phyloP scores from a whole-genome alignment of 2,113 vertebrate species.

The Neolamprologus caudopunctatus region DNA sequence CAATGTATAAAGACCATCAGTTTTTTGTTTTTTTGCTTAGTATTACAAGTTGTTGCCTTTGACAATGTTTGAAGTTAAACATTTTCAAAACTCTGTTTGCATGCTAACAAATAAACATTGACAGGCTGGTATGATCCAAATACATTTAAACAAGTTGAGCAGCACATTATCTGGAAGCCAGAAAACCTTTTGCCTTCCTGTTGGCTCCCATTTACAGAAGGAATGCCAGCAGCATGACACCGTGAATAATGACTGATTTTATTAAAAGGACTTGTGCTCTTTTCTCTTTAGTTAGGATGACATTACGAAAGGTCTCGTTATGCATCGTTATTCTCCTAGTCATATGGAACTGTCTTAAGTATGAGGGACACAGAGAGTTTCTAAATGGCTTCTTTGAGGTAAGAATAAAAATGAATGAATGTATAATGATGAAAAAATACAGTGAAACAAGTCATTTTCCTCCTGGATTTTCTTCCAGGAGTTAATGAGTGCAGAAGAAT shows the following conservation, averaged over 20 bases:
- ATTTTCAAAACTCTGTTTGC: not conserved
- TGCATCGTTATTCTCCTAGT: not conserved
- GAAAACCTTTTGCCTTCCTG: not conserved
- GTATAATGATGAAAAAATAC: not conserved
- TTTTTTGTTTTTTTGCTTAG: not conserved
- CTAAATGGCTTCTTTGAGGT: not conserved
- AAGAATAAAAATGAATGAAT: not conserved
- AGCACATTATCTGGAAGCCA: not conserved
- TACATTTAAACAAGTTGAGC: not conserved
- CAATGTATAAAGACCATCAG: not conserved
- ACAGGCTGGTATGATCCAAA: not conserved
- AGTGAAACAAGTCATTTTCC: not conserved
- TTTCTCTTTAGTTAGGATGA: conserved; percentile 1
- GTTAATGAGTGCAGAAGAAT: not conserved
- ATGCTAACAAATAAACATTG: not conserved
- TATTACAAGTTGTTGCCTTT: not conserved
- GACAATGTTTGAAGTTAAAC: not conserved
- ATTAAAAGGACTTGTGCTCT: not conserved
- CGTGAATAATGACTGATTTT: not conserved
- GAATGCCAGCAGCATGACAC: not conserved
- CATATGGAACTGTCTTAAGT: not conserved
- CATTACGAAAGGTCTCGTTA: not conserved
- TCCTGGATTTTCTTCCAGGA: not conserved
- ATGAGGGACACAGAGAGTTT: not conserved
- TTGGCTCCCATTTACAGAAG: not conserved